A percentile compares a stretch with the other conserved stretches of the same genome.
phyloP scores from a whole-genome alignment of 2,888 invertebrate species.

The Zaprionus lineosus region DNA sequence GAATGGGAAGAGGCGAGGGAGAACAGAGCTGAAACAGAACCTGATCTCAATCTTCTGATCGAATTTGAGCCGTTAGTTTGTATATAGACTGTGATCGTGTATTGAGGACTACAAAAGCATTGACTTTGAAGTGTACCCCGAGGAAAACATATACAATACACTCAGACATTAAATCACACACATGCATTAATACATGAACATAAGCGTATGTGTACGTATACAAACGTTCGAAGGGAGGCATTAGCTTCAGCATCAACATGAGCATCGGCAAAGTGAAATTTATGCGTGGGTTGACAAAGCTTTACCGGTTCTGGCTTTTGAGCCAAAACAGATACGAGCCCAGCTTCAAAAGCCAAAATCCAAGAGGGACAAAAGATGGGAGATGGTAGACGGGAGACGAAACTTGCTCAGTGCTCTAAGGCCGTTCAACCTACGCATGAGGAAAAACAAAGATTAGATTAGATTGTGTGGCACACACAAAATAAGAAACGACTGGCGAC shows the following conservation, averaged over 20 bases:
- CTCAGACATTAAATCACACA: too few relatives aligned
- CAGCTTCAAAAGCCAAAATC: neutral
- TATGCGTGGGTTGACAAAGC: conserved; percentile 77
- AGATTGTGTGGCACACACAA: conserved; percentile 51
- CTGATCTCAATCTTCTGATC: conserved; percentile 52
- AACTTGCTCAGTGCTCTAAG: conserved; percentile 24
- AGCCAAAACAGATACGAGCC: conserved; percentile 7
- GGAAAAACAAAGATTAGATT: conserved; percentile 63
- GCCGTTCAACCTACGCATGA: conserved; percentile 50
- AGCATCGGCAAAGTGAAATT: conserved; percentile 65
- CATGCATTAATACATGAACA: conserved; percentile 4
- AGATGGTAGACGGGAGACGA: neutral
- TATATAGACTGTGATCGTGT: neutral
- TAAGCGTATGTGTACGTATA: neutral
- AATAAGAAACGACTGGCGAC: conserved; percentile 6
- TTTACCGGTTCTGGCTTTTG: conserved; percentile 59
- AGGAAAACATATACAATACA: too few relatives aligned
- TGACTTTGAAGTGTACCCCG: conserved; percentile 48
- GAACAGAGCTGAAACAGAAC: conserved; percentile 49
- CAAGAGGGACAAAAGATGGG: conserved; percentile 2
- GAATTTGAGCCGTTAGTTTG: conserved; percentile 44
- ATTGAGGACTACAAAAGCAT: conserved; percentile 43
- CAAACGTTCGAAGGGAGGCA: too few relatives aligned
- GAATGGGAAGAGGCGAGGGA: too few relatives aligned
- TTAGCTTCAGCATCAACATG: too few relatives aligned